Evolutionary conservation across 2,888 invertebrate genomes (phyloP).

Genomic region (Lasioglossum leucozonium): DNA sequence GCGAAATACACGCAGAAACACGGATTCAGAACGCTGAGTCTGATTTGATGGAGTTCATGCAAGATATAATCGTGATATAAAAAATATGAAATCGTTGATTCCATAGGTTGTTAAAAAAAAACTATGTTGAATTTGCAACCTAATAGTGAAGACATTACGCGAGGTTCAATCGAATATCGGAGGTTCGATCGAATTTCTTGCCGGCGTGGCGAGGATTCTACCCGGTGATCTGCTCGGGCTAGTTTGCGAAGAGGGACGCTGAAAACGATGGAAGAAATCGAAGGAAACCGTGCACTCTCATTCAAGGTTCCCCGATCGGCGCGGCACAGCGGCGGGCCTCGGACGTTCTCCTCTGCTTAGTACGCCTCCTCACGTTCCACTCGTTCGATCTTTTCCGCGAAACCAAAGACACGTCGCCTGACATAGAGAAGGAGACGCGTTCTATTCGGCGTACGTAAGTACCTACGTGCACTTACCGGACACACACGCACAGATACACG

Average conservation of each 20-base stretch:
- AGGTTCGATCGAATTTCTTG: background rate
- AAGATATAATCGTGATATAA: too few species aligned
- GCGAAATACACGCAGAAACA: too few species aligned
- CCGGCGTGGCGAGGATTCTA: background rate
- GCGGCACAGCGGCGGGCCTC: slow-evolving; percentile 13
- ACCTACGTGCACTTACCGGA: slow-evolving; percentile 62
- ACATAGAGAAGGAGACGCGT: slow-evolving; percentile 72
- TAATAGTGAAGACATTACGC: background rate
- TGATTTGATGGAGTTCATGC: too few species aligned
- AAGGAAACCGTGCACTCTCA: slow-evolving; percentile 49
- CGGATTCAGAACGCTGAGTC: too few species aligned
- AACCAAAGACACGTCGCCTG: slow-evolving; percentile 76
- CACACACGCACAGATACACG: slow-evolving; percentile 25
- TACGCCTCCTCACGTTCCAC: slow-evolving; percentile 81
- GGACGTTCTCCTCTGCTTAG: slow-evolving; percentile 64
- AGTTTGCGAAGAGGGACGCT: background rate
- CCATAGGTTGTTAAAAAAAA: background rate
- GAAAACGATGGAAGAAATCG: slow-evolving; percentile 38
- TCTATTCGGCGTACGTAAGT: slow-evolving; percentile 77
- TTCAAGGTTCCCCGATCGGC: slow-evolving; percentile 60
- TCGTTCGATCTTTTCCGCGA: slow-evolving; percentile 82
- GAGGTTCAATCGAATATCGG: background rate
- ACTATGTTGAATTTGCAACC: background rate
- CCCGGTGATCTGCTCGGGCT: background rate
- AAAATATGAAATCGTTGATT: background rate